These are phyloP conservation scores for Corythornis vintsioides DNA, from an alignment of 2,113 vertebrate species.

Conservation along the genomic window DNA sequence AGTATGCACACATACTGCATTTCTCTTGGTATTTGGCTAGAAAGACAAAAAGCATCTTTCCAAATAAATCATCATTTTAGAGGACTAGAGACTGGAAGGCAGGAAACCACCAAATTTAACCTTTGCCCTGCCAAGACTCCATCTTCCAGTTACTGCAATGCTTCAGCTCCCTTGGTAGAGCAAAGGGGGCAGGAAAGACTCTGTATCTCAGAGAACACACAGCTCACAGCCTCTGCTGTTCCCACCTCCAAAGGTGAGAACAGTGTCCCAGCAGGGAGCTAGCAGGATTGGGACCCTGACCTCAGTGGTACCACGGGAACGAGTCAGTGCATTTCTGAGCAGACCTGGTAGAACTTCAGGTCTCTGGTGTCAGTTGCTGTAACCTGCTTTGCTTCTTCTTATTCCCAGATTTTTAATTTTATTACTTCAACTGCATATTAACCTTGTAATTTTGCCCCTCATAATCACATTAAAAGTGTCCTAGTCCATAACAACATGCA, in stretches of 20 bases:
- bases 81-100: neutral
- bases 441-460: neutral
- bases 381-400: neutral
- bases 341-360: neutral
- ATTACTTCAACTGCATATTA: neutral
- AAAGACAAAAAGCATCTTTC: slow-evolving; percentile 1
- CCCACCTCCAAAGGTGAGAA: neutral
- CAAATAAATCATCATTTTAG: slow-evolving; percentile 13
- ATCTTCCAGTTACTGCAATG: neutral
- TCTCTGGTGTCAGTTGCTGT: neutral
- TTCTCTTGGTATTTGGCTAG: neutral
- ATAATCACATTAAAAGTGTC: neutral
- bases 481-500: neutral
- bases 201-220: neutral
- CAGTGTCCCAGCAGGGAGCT: neutral
- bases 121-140: neutral
- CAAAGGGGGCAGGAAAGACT: neutral
- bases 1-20: neutral
- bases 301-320: neutral
- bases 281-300: neutral
- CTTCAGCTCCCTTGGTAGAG: neutral
- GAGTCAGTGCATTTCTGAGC: neutral
- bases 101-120: slow-evolving; percentile 6
- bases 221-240: neutral
- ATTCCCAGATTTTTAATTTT: neutral